These are phyloP conservation scores for Phylloscopus collybita DNA, from an alignment of 2,797 vertebrate genomes.

Conservation along the genomic window DNA sequence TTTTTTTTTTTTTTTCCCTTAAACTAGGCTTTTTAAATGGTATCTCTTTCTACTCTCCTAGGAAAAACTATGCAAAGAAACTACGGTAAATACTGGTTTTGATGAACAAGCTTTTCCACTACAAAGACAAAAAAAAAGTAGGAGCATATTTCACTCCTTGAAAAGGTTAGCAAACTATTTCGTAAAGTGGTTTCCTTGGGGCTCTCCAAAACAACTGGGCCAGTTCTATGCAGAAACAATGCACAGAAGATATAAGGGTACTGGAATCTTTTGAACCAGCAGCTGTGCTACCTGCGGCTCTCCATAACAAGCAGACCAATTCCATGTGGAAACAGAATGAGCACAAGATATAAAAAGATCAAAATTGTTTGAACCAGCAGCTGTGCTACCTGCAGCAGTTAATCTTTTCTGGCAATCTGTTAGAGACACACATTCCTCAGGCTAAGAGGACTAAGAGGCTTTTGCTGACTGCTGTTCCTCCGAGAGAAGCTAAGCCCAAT, in stretches of 20 bases:
- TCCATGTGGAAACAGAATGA: slow-evolving; percentile 68
- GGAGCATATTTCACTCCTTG: slow-evolving; percentile 68
- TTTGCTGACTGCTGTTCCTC: slow-evolving; percentile 73
- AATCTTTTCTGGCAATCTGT: slow-evolving; percentile 79
- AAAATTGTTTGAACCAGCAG: slow-evolving; percentile 78
- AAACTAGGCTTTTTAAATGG: neutral
- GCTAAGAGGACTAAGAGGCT: slow-evolving; percentile 65
- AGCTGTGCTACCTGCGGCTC: slow-evolving; percentile 71
- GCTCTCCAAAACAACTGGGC: slow-evolving; percentile 71
- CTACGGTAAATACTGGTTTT: slow-evolving; percentile 45
- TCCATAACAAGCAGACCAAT: slow-evolving; percentile 69
- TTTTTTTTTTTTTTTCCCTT: neutral
- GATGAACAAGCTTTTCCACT: slow-evolving; percentile 55
- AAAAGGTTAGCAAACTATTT: slow-evolving; percentile 76
- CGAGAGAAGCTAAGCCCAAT: slow-evolving; percentile 61
- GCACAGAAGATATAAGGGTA: slow-evolving; percentile 60
- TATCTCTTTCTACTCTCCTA: neutral
- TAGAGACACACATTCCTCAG: slow-evolving; percentile 70
- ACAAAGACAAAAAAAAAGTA: slow-evolving; percentile 33
- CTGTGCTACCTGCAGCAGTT: slow-evolving; percentile 75
- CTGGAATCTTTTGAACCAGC: slow-evolving; percentile 65
- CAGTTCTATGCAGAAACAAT: slow-evolving; percentile 67
- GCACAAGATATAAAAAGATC: slow-evolving; percentile 75
- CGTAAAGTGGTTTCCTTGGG: slow-evolving; percentile 71
- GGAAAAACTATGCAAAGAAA: slow-evolving; percentile 40